Base-by-base conservation (phyloP, 1,140 invertebrate species). In the Pogonus chalceus region DNA sequence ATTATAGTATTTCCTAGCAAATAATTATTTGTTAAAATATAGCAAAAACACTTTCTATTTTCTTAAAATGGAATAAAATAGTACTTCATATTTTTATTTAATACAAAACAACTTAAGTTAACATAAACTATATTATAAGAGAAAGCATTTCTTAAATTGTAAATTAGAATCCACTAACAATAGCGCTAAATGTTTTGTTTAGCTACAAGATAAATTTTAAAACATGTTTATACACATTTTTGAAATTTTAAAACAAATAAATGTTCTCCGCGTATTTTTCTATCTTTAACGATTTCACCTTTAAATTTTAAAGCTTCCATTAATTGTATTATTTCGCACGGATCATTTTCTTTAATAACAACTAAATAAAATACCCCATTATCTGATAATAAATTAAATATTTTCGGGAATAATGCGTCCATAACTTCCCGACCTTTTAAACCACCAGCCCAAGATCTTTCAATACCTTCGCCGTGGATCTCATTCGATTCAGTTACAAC, bases 381-480 rank as follows among this genome's bases (percentile, higher is more conserved):
- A 1, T 72, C 58, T 9, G 84, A 82, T 23, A 96, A 71, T 47
- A 92, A 73, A 57, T 79, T 63, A 55, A 81, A 75, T 59, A 96
- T 74, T 54, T 71, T 65, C 24, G 76, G 64, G 18, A 96, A 77
- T 55, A 96, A 70, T 63, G 78, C 70, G 67, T 95, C 87, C 46
- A 88, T 92, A 2, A 96, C 81, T 71, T 83, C 71, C 55, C 90
- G 73, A 1, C 92, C 93, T 62, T 83, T 76, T 7, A 65, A 48
- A 0, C 92, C 91, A 31, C 93, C 92, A 23, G 91, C 92, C 90
- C 91, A 96, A 26, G 90, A 77, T 58, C 77, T 79, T 26, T 74
- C 76, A 26, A 88, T 76, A 47, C 78, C 74, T 26, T 55, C 62
- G 1, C 65, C 66, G n/a, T 58, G 57, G 59, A 89, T 79, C 74